phyloP scores from a whole-genome alignment of 2,888 invertebrate species.

The Dryococelus australis region DNA sequence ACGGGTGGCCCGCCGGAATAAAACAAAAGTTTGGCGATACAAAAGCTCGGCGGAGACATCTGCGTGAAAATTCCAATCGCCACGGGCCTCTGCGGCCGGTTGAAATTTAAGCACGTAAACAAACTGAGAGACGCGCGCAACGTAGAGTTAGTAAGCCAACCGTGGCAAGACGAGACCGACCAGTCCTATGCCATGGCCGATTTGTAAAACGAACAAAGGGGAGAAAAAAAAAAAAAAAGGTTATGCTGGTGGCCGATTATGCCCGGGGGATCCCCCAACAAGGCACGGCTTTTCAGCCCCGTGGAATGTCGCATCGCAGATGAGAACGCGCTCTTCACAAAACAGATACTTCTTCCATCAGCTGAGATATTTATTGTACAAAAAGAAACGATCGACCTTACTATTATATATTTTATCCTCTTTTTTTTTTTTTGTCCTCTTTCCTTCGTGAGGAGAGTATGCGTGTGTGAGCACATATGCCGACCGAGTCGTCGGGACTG shows the following conservation, averaged over 20 bases:
- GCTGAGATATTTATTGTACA: conserved; percentile 28
- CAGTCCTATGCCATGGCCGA: neutral
- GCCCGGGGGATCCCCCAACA: neutral
- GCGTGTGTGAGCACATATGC: conserved; percentile 27
- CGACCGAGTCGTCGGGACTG: conserved; percentile 17
- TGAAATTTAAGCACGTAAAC: neutral
- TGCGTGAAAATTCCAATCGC: neutral
- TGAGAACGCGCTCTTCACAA: conserved; percentile 34
- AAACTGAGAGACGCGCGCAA: neutral
- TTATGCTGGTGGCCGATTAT: conserved; percentile 1
- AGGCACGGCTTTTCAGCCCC: neutral
- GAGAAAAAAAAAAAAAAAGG: too few species aligned
- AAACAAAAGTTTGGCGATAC: neutral
- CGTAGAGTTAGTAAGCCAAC: neutral
- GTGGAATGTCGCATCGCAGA: conserved; percentile 42
- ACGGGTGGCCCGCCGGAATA: neutral
- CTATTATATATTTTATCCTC: conserved; percentile 21
- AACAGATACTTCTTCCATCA: conserved; percentile 35
- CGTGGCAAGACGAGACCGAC: neutral
- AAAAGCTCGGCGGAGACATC: neutral
- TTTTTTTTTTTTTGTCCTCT: neutral
- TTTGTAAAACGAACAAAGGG: neutral
- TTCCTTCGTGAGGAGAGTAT: conserved; percentile 1
- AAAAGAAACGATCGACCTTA: neutral
- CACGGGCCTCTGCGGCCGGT: neutral